Conservation (phyloP, 2,888 invertebrate species). For the Poecilobothrus nobilitatus region DNA sequence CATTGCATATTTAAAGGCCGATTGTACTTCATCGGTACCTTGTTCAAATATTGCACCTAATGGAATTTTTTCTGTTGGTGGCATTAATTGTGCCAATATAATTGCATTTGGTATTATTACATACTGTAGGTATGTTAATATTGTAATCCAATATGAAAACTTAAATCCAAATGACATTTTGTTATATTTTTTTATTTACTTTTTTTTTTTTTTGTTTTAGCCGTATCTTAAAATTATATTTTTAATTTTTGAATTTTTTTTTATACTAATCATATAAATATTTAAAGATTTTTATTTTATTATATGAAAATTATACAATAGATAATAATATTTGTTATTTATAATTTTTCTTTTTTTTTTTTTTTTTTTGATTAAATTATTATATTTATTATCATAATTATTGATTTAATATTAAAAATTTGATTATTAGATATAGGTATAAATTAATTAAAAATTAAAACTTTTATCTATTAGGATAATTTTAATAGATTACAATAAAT, state of each 20-base stretch:
- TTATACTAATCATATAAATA: too few relatives aligned
- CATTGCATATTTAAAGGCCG: constrained; percentile 87
- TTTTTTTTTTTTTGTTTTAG: background rate
- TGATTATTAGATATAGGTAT: too few relatives aligned
- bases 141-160: background rate
- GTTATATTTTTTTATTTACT: background rate
- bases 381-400: too few relatives aligned
- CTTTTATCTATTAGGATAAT: too few relatives aligned
- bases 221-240: background rate
- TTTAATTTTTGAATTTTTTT: background rate
- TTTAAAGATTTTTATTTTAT: too few relatives aligned
- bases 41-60: constrained; percentile 87
- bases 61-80: constrained; percentile 44
- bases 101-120: constrained; percentile 36
- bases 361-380: too few relatives aligned
- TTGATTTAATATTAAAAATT: too few relatives aligned
- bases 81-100: constrained; percentile 40
- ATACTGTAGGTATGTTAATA: constrained; percentile 16
- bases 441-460: too few relatives aligned
- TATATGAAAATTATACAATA: too few relatives aligned
- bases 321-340: too few relatives aligned
- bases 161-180: constrained; percentile 11
- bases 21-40: constrained; percentile 84
- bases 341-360: too few relatives aligned
- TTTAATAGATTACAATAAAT: too few relatives aligned